Evolutionary conservation across 2,797 vertebrate species (phyloP).

Genomic region (Sparus aurata): DNA sequence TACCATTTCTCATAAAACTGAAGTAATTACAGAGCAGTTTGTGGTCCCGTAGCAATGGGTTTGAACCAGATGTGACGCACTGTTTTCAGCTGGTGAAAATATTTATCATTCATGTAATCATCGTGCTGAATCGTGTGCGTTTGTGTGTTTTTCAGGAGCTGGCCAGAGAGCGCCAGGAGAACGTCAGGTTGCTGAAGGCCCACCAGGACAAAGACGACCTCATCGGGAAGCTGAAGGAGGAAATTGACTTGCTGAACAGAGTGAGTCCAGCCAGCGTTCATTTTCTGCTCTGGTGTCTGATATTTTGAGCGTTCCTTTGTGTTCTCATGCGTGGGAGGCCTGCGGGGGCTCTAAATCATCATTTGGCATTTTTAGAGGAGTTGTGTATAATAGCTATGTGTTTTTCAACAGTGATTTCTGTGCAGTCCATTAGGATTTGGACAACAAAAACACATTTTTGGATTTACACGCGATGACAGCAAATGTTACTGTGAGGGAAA

Average conservation of each 20-base stretch:
- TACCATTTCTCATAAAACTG: neutral
- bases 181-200: slow-evolving; percentile 87
- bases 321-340: slow-evolving; percentile 32
- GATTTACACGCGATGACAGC: neutral
- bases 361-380: slow-evolving; percentile 59
- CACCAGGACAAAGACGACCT: slow-evolving; percentile 95
- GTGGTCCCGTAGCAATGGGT: neutral
- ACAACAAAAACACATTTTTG: slow-evolving; percentile 22
- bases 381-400: slow-evolving; percentile 29
- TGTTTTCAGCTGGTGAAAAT: neutral
- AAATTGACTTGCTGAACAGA: slow-evolving; percentile 97
- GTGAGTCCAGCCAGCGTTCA: slow-evolving; percentile 83
- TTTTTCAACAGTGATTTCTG: slow-evolving; percentile 15
- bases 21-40: neutral
- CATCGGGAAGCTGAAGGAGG: slow-evolving; percentile 94
- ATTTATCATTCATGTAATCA: neutral
- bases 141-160: slow-evolving; percentile 88
- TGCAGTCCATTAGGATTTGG: slow-evolving; percentile 9
- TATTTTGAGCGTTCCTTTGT: slow-evolving; percentile 48
- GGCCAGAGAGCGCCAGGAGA: slow-evolving; percentile 92
- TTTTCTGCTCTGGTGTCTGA: slow-evolving; percentile 35
- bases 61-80: neutral
- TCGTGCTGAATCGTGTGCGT: neutral
- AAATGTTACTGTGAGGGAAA: neutral
- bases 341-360: slow-evolving; percentile 50